These are phyloP conservation scores for Heliornis fulica DNA, from an alignment of 2,113 vertebrate species.

Conservation along the genomic window DNA sequence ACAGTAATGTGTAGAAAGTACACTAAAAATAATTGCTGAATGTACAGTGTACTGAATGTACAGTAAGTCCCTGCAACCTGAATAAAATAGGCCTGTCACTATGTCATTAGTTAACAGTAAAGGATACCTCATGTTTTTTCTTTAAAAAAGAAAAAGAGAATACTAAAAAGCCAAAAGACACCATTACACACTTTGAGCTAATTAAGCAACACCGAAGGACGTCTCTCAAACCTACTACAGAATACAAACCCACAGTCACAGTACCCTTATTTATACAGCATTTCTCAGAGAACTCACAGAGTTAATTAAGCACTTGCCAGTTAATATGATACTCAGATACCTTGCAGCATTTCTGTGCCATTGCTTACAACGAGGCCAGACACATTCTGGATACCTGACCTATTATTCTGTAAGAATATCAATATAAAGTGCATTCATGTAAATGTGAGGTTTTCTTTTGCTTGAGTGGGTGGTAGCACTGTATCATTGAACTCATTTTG, in stretches of 20 bases:
- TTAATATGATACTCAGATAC: conserved; percentile 66
- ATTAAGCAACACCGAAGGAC: conserved; percentile 21
- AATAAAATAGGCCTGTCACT: conserved; percentile 70
- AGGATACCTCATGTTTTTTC: conserved; percentile 79
- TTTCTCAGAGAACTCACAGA: conserved; percentile 67
- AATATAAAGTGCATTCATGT: conserved; percentile 84
- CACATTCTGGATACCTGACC: conserved; percentile 67
- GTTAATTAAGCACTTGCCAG: conserved; percentile 71
- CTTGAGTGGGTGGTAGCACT: conserved; percentile 92
- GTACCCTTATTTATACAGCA: conserved; percentile 53
- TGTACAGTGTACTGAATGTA: conserved; percentile 87
- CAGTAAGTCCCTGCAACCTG: conserved; percentile 82
- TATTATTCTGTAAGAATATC: conserved; percentile 75
- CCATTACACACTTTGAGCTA: conserved; percentile 34
- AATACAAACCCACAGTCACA: conserved; percentile 48
- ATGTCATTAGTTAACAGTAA: conserved; percentile 73
- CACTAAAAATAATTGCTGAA: conserved; percentile 80
- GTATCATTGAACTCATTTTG: conserved; percentile 90
- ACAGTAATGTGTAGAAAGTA: conserved; percentile 78
- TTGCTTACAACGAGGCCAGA: conserved; percentile 75
- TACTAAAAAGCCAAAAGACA: conserved; percentile 62
- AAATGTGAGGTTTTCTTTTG: conserved; percentile 89
- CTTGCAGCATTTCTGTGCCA: conserved; percentile 77
- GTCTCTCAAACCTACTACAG: neutral
- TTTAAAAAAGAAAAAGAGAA: conserved; percentile 58